Evolutionary conservation across 2,797 vertebrate species (phyloP).

Genomic region (Microctenopoma lineatum): DNA sequence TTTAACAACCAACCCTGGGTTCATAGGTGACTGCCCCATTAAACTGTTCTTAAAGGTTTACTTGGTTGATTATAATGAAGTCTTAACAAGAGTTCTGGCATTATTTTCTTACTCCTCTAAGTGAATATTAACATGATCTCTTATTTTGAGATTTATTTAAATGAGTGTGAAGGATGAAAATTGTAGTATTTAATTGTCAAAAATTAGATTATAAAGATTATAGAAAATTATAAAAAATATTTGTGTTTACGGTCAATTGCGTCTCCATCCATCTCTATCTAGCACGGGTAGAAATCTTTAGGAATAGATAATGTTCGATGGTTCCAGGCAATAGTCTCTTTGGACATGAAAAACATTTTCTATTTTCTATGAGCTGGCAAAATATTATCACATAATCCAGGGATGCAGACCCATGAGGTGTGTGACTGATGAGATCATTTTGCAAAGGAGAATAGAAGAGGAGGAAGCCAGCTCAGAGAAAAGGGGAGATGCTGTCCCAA

Average conservation of each 20-base stretch:
- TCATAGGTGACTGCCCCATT: no score
- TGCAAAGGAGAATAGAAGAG: conserved; percentile 44
- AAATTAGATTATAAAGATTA: no score
- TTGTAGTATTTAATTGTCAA: no score
- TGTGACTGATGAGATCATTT: conserved; percentile 67
- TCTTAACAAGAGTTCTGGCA: not conserved
- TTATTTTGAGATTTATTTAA: no score
- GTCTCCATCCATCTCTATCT: not conserved
- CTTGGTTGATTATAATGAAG: no score
- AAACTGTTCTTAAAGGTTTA: no score
- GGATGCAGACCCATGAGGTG: conserved; percentile 49
- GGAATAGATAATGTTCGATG: conserved; percentile 27
- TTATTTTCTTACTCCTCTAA: not conserved
- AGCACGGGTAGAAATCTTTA: conserved; percentile 16
- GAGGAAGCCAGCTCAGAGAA: conserved; percentile 41
- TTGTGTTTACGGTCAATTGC: no score
- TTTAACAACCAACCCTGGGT: no score
- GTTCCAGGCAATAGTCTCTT: conserved; percentile 8
- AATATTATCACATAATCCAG: conserved; percentile 53
- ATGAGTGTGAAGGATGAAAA: no score
- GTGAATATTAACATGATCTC: not conserved
- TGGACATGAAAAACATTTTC: conserved; percentile 19
- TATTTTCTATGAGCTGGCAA: conserved; percentile 31
- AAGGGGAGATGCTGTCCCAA: conserved; percentile 64
- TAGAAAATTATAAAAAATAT: no score